A percentile compares a stretch with the other conserved stretches of the same genome.
phyloP scores from a whole-genome alignment of 1,140 invertebrate genomes.

The Choristoneura fumiferana region DNA sequence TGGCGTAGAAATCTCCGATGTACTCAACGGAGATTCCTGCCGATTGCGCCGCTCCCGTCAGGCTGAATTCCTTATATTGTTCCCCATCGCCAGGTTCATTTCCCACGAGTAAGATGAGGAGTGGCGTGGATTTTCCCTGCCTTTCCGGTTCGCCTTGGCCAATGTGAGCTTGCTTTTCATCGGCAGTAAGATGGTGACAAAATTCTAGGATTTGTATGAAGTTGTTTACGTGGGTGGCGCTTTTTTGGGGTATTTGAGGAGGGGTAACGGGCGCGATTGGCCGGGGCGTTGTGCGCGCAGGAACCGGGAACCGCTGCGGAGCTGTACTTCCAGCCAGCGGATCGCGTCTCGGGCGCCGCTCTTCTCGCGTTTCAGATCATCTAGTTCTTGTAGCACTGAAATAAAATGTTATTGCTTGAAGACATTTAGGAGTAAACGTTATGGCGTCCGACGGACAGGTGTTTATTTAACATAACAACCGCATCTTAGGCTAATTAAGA shows the following conservation, averaged over 20 bases:
- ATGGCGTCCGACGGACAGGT: conserved; percentile 33
- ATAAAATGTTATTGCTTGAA: conserved; percentile 39
- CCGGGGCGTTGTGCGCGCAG: conserved; percentile 88
- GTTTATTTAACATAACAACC: too few relatives aligned
- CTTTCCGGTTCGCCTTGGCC: conserved; percentile 61
- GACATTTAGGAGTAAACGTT: conserved; percentile 44
- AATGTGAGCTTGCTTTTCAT: conserved; percentile 55
- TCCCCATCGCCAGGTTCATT: conserved; percentile 53
- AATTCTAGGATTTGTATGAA: conserved; percentile 76
- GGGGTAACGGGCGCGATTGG: conserved; percentile 85
- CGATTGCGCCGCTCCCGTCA: conserved; percentile 58
- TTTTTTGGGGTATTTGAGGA: conserved; percentile 86
- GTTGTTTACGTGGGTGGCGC: conserved; percentile 63
- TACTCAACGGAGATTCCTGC: conserved; percentile 68
- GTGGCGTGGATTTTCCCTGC: conserved; percentile 48
- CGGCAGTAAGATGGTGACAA: conserved; percentile 69
- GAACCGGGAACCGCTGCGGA: conserved; percentile 88
- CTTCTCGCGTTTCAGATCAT: conserved; percentile 89
- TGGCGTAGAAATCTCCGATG: conserved; percentile 68
- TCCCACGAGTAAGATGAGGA: conserved; percentile 66
- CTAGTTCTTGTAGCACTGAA: conserved; percentile 91
- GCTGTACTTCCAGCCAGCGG: conserved; percentile 93
- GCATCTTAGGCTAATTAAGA: too few relatives aligned
- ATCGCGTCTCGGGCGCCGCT: conserved; percentile 91
- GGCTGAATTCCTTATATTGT: conserved; percentile 66